Evolutionary conservation across 2,797 vertebrate genomes (phyloP).

Genomic region (Coreius guichenoti): DNA sequence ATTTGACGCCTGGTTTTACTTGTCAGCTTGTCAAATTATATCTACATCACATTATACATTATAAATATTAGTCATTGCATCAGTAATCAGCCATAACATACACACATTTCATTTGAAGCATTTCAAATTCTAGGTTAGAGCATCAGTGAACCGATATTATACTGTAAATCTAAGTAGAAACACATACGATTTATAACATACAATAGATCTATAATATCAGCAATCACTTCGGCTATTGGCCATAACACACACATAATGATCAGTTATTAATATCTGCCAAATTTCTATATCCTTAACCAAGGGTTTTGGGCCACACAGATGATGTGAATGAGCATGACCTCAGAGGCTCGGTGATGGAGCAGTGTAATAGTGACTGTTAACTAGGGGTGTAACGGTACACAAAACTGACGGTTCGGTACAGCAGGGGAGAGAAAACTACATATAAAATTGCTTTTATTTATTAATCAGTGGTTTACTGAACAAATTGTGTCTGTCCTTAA

Average conservation of each 20-base stretch:
- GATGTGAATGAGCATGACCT: no score
- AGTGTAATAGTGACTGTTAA: no score
- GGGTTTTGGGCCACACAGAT: background rate
- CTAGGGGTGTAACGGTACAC: no score
- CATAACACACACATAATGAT: background rate
- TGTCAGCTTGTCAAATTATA: no score
- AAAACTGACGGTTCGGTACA: no score
- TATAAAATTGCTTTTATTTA: no score
- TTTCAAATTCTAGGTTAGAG: background rate
- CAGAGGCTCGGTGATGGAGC: no score
- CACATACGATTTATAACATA: background rate
- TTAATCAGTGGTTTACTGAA: no score
- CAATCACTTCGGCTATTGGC: background rate
- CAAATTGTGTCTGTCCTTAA: no score
- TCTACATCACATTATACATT: background rate
- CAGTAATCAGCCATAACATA: background rate
- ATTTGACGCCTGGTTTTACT: no score
- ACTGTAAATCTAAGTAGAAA: background rate
- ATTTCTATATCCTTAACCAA: background rate
- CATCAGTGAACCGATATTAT: background rate
- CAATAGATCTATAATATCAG: slow-evolving; percentile 14
- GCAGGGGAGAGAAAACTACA: no score
- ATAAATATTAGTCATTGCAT: background rate
- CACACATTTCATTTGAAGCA: background rate
- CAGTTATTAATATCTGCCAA: background rate